Evolutionary conservation across 2,888 invertebrate genomes (phyloP), one percentile per base, ranked within the genome.

Genomic region (Oeneis ivallda): DNA sequence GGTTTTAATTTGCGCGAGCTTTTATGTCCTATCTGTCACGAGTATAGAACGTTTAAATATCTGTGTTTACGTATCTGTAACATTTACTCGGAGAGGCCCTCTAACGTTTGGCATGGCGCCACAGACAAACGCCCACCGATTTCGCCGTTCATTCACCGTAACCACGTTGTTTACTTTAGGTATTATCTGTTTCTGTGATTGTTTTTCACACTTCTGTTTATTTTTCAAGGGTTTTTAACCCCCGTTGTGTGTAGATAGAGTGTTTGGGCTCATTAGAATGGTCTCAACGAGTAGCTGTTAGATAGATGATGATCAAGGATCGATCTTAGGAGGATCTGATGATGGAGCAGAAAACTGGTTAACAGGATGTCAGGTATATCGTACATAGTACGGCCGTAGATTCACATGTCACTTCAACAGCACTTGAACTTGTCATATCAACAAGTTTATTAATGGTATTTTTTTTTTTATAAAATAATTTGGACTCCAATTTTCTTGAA

Each of bases 91-190:
- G 41, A 19, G 61, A 60, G 64, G 58, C 63, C 63, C 69, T n/a
- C 71, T 75, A 79, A 41, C 56, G 39, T 56, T 84, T 87, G 86
- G 86, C 87, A 85, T 73, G 70, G 72, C 74, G 86, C 87, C 86
- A 86, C 82, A 76, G 62, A 64, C 61, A 56, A 77, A 76, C 65
- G 60, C 70, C 64, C 65, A 64, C 64, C 66, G 69, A 70, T 71
- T 70, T 70, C 69, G 59, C 34, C 64, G 65, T 73, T 74, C 76
- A 71, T 75, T 73, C 73, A 72, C 72, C 70, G 73, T 56, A 59
- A 63, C 61, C 68, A 61, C 60, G 59, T 11, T 59, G 59, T 59
- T 59, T 47, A 49, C 59, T 59, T 34, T 49, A 17, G 17, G 37
- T 59, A 34, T 17, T 59, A 17, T 37, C n/a, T 49, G n/a, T 32